These are phyloP conservation scores for Ophion slaviceki DNA, from an alignment of 2,888 invertebrate species.

Conservation along the genomic window DNA sequence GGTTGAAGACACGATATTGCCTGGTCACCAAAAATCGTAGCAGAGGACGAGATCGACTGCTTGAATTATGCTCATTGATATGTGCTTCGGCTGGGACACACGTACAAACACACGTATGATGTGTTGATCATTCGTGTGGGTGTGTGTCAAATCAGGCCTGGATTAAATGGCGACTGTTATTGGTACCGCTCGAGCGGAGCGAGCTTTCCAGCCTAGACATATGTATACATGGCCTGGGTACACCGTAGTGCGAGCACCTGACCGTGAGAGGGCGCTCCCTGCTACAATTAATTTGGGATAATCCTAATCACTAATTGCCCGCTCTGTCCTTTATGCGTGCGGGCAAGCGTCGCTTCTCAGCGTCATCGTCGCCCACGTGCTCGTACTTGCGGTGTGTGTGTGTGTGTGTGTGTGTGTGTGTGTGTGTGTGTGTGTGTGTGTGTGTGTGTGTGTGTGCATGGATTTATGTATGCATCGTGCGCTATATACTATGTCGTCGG, in stretches of 20 bases:
- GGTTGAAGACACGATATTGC: neutral
- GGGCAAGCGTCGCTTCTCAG: constrained; percentile 55
- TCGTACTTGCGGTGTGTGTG: constrained; percentile 10
- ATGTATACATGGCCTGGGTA: constrained; percentile 14
- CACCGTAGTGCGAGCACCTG: constrained; percentile 49
- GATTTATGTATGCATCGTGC: neutral
- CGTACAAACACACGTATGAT: neutral
- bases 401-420: neutral
- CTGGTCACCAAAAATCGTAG: neutral
- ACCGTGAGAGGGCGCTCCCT: constrained; percentile 37
- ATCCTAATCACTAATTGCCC: constrained; percentile 81
- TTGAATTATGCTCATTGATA: constrained; percentile 72
- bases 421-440: neutral
- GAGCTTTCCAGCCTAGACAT: constrained; percentile 3
- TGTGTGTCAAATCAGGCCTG: constrained; percentile 68
- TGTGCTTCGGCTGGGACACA: constrained; percentile 52
- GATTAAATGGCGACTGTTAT: constrained; percentile 73
- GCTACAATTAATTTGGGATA: constrained; percentile 80
- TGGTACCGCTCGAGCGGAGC: constrained; percentile 69
- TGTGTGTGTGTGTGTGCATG: neutral
- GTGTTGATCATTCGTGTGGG: neutral
- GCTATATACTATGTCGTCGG: constrained; percentile 9
- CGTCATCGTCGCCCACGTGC: constrained; percentile 42
- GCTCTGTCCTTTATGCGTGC: constrained; percentile 64
- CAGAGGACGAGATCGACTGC: neutral